Conservation (phyloP, 2,888 invertebrate genomes). For the Phaonia tiefii region DNA sequence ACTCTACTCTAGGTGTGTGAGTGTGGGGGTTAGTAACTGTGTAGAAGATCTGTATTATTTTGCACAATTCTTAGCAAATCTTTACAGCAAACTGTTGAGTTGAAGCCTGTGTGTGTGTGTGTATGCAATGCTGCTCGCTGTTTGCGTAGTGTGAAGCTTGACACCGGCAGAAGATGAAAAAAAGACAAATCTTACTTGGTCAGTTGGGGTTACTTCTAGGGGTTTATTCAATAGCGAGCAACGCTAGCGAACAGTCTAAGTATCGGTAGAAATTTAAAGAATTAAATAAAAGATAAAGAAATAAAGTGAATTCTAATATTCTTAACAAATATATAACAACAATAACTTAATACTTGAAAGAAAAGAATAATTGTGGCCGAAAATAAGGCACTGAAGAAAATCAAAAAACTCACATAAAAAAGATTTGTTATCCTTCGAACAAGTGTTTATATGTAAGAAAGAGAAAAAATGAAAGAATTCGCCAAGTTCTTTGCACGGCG, state of each 20-base stretch:
- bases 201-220: conserved; percentile 72
- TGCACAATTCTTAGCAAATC: conserved; percentile 56
- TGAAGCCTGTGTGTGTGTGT: conserved; percentile 51
- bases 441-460: conserved; percentile 4
- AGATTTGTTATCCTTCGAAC: not conserved
- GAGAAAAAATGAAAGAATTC: conserved; percentile 83
- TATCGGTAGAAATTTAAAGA: conserved; percentile 63
- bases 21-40: conserved; percentile 24
- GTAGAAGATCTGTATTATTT: too few relatives aligned
- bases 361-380: not conserved
- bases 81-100: conserved; percentile 27
- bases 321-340: conserved; percentile 12
- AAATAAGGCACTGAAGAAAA: conserved; percentile 9
- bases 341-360: conserved; percentile 19
- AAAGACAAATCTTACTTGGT: conserved; percentile 72
- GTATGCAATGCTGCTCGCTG: conserved; percentile 48
- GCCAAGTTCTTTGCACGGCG: conserved; percentile 83
- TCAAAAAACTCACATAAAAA: conserved; percentile 7
- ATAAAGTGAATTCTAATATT: conserved; percentile 25
- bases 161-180: conserved; percentile 51
- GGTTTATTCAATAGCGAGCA: conserved; percentile 80
- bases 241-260: conserved; percentile 78
- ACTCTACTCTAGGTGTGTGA: not conserved
- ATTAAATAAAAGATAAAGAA: conserved; percentile 41
- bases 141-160: conserved; percentile 53